phyloP scores from a whole-genome alignment of 2,113 vertebrate species.

The Fregata magnificens region DNA sequence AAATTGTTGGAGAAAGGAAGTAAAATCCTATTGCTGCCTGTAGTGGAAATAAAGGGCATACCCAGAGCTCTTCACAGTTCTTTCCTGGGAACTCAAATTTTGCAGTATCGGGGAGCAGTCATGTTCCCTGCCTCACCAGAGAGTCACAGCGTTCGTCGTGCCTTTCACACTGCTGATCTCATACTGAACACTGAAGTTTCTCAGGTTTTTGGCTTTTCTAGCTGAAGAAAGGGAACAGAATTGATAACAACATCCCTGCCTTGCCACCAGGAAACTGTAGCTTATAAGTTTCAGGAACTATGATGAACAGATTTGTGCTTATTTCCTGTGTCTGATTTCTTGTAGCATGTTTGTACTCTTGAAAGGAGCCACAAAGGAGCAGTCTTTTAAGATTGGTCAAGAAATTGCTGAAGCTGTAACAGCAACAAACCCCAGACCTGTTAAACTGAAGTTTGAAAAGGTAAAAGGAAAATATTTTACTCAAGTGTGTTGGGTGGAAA shows the following conservation, averaged over 20 bases:
- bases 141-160: background rate
- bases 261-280: background rate
- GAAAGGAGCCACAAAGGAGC: conserved; percentile 97
- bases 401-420: conserved; percentile 99
- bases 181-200: background rate
- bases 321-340: conserved; percentile 41
- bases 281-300: background rate
- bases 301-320: background rate
- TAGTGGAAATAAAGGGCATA: accelerated
- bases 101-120: background rate
- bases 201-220: background rate
- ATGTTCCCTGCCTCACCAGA: background rate
- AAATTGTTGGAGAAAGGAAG: background rate
- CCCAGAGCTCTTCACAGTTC: background rate
- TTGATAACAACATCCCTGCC: background rate
- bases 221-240: background rate
- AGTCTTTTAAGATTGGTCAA: conserved; percentile 95
- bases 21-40: background rate
- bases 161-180: background rate
- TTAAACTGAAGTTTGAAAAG: conserved; percentile 99
- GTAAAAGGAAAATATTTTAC: conserved; percentile 69
- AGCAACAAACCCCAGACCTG: conserved; percentile 93
- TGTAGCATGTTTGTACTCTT: conserved; percentile 95
- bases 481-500: background rate
- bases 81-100: background rate